Percentiles rank a stretch among this genome's conserved stretches.
These are phyloP conservation scores for Cricetomys ansorgei DNA, from an alignment of 2,113 vertebrate genomes.

Conservation along the genomic window DNA sequence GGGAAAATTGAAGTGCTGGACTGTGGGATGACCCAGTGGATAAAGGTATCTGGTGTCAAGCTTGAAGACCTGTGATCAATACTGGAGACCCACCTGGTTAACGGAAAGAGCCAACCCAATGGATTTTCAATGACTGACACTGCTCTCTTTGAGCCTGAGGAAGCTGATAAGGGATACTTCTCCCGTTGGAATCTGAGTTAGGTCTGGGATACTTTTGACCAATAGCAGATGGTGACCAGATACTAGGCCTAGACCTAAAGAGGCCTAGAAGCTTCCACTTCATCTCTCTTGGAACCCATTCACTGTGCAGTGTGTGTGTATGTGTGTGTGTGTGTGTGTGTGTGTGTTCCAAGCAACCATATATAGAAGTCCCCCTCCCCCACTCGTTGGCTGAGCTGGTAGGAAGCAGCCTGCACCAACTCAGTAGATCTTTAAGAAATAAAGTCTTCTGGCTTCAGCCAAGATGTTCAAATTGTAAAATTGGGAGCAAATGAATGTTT, in stretches of 20 bases:
- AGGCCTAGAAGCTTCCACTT: neutral
- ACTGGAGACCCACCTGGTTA: neutral
- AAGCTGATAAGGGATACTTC: neutral
- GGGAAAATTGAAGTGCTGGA: neutral
- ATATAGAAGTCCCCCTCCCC: neutral
- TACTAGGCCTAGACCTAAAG: neutral
- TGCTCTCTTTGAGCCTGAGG: neutral
- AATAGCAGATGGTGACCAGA: neutral
- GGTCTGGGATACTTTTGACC: neutral
- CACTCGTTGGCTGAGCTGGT: neutral
- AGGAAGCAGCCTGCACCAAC: neutral
- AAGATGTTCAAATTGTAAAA: constrained; percentile 10
- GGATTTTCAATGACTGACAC: neutral
- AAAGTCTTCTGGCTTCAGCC: neutral
- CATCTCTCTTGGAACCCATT: neutral
- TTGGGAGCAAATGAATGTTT: constrained; percentile 22
- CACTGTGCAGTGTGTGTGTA: neutral
- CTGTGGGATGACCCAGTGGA: neutral
- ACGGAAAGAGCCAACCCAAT: neutral
- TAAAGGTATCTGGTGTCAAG: neutral
- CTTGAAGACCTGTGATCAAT: neutral
- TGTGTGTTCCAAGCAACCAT: neutral
- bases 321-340: too few relatives aligned
- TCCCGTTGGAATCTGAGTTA: neutral
- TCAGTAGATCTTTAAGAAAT: constrained; percentile 28